Evolutionary conservation across 2,888 invertebrate species (phyloP), one percentile per base, ranked within the genome.

Genomic region (Rhabditophanes sp.): DNA sequence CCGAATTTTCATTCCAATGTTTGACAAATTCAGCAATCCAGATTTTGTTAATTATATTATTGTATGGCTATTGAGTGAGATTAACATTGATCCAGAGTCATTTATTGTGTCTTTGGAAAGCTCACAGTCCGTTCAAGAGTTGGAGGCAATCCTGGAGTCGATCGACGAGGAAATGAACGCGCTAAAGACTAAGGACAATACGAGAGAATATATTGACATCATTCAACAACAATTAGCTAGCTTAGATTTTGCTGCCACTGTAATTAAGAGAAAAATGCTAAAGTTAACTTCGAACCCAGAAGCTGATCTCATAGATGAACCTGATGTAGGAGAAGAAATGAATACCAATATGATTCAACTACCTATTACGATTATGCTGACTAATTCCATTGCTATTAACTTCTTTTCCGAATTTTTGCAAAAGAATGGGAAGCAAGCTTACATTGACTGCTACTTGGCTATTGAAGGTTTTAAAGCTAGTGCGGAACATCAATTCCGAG

Each of bases 31-130:
- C 40, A 78, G 82, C 25, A 82, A 84, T 69, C 84, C 87, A 31
- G 83, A 85, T 72, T 83, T 80, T 65, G 78, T 87, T 50, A 87
- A 87, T 69, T 79, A 82, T 68, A 75, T 78, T 42, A 78, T 84
- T 61, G 75, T 83, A 58, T 81, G 80, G 78, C 75, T 80, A 74
- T 83, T 83, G 67, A 76, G 78, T 48, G 81, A 82, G 44, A 68
- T 72, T 41, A 75, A 75, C 37, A 72, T 83, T 49, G 78, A 79
- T 20, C 79, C 79, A 48, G 87, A 88, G 53, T 75, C 79, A 55
- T 85, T 87, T 68, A 69, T 87, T 54, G 76, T 78, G 50, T 78
- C 81, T 34, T 74, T 87, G 50, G 75, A 81, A 55, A 75, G 77
- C 48, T 79, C 82, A 35, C 77, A 78, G 46, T 78, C 75, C 59